A percentile compares a stretch with the other conserved stretches of the same genome.
phyloP scores from a whole-genome alignment of 2,888 invertebrate genomes.

The Anarsia innoxiella region DNA sequence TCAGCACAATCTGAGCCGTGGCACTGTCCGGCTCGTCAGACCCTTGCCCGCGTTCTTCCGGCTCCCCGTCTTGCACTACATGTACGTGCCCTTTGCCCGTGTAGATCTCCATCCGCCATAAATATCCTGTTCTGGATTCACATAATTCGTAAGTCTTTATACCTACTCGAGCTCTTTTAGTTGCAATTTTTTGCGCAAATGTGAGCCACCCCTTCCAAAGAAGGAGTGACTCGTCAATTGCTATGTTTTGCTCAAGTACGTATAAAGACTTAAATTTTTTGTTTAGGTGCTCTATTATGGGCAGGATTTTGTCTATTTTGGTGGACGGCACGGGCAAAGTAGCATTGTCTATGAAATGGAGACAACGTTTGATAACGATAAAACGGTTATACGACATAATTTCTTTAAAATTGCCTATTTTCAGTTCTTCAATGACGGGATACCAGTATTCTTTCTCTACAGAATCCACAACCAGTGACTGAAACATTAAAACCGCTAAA shows the following conservation, averaged over 20 bases:
- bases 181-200: constrained; percentile 3
- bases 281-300: constrained; percentile 3
- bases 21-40: constrained; percentile 7
- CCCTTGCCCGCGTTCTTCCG: neutral
- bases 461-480: constrained; percentile 10
- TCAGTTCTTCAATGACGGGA: constrained; percentile 8
- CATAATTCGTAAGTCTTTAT: constrained; percentile 5
- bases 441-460: constrained; percentile 17
- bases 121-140: constrained; percentile 11
- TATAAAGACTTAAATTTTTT: constrained; percentile 2
- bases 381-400: constrained; percentile 14
- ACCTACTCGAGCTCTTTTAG: constrained; percentile 2
- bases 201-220: constrained; percentile 1
- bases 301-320: neutral
- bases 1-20: constrained; percentile 5
- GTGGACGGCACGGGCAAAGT: neutral
- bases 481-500: constrained; percentile 11
- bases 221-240: constrained; percentile 2
- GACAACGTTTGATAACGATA: constrained; percentile 5
- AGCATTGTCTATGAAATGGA: constrained; percentile 5
- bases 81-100: constrained; percentile 1
- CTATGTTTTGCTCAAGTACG: constrained; percentile 1
- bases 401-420: constrained; percentile 6
- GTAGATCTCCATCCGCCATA: constrained; percentile 16
- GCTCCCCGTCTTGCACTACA: neutral